Conservation (phyloP, 2,888 invertebrate genomes). For the Lasioglossum figueresi region DNA sequence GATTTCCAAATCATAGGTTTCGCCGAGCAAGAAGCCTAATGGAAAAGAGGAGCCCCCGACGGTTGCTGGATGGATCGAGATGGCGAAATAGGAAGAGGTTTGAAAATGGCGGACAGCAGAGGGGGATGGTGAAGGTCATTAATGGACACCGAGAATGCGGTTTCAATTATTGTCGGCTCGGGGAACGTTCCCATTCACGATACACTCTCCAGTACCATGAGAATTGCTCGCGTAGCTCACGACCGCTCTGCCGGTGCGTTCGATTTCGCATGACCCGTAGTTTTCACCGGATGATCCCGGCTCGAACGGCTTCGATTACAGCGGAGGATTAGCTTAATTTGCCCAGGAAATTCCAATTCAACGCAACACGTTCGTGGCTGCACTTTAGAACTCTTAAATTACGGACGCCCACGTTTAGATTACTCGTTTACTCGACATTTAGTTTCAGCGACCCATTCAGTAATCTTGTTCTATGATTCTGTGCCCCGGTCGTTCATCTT, state of each 20-base stretch:
- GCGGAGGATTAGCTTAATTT: slow-evolving; percentile 41
- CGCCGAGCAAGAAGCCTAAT: slow-evolving; percentile 61
- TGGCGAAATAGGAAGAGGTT: slow-evolving; percentile 31
- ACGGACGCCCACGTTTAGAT: neutral
- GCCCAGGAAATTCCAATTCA: slow-evolving; percentile 13
- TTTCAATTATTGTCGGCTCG: slow-evolving; percentile 77
- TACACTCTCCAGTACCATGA: slow-evolving; percentile 61
- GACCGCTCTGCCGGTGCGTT: slow-evolving; percentile 37
- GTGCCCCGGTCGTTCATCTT: neutral
- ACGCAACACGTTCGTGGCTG: neutral
- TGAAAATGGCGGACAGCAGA: slow-evolving; percentile 45
- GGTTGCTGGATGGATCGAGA: slow-evolving; percentile 35
- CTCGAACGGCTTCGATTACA: slow-evolving; percentile 48
- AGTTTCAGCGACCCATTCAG: neutral
- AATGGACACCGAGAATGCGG: slow-evolving; percentile 77
- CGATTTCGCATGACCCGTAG: slow-evolving; percentile 61
- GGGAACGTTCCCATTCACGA: slow-evolving; percentile 76
- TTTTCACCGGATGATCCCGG: slow-evolving; percentile 55
- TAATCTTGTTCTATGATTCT: neutral
- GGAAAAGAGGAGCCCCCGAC: slow-evolving; percentile 66
- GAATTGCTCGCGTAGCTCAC: slow-evolving; percentile 68
- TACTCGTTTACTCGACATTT: neutral
- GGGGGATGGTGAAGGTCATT: slow-evolving; percentile 64
- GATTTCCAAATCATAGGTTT: slow-evolving; percentile 77
- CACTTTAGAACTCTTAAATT: neutral